Evolutionary conservation across 2,113 vertebrate genomes (phyloP).

Genomic region (Brienomyrus longianalis): DNA sequence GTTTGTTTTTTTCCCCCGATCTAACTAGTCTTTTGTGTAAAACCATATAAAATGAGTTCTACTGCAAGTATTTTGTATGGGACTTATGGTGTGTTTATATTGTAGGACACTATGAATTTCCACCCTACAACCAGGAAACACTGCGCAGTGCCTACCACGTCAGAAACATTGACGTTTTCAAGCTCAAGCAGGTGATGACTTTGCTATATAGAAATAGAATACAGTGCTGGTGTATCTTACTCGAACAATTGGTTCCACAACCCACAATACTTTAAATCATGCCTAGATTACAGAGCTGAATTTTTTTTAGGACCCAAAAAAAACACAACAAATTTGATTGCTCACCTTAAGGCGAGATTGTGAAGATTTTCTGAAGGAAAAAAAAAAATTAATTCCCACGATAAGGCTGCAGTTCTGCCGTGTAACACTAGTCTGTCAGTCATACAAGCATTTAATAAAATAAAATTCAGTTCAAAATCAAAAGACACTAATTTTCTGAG

Average conservation of each 20-base stretch:
- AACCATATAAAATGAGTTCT: neutral
- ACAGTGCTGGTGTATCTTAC: neutral
- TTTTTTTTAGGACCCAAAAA: neutral
- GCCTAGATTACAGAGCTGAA: neutral
- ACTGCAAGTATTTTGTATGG: neutral
- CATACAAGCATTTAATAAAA: no score
- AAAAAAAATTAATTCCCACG: no score
- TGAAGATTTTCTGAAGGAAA: no score
- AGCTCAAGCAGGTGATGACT: slow-evolving; percentile 82
- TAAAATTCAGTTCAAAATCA: neutral
- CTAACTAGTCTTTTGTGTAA: neutral
- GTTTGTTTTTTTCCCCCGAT: neutral
- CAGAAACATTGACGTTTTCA: slow-evolving; percentile 90
- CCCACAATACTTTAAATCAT: neutral
- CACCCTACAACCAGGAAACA: slow-evolving; percentile 83
- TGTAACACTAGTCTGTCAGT: no score
- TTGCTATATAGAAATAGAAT: neutral
- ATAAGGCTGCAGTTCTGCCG: no score
- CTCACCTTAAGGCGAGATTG: no score
- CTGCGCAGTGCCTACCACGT: slow-evolving; percentile 91
- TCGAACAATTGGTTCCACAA: neutral
- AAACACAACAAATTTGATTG: neutral
- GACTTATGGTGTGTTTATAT: slow-evolving; percentile 17
- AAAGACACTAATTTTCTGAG: neutral
- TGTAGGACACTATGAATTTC: slow-evolving; percentile 88